Percentiles rank a stretch among this genome's conserved stretches.
Conservation (phyloP, 2,113 vertebrate species). For the Psephotus haematonotus region DNA sequence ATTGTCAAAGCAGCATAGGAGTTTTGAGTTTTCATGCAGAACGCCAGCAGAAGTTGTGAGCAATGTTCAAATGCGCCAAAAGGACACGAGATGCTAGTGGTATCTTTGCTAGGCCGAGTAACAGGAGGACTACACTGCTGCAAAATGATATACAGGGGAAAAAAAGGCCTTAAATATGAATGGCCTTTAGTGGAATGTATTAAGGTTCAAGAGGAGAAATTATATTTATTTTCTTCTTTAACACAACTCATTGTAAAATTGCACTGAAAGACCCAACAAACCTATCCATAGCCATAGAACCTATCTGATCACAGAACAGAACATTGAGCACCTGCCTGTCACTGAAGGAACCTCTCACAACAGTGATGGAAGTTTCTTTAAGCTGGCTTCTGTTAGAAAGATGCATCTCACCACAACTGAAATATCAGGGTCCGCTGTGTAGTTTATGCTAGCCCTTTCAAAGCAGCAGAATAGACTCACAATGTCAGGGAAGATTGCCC, state of each 20-base stretch:
- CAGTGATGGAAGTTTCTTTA: not conserved
- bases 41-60: not conserved
- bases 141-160: not conserved
- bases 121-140: not conserved
- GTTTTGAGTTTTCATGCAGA: not conserved
- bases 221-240: not conserved
- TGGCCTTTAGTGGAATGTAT: not conserved
- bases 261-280: not conserved
- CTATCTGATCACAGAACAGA: not conserved
- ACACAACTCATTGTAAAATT: not conserved
- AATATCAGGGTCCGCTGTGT: not conserved
- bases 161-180: not conserved
- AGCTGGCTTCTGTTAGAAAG: not conserved
- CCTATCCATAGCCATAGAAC: not conserved
- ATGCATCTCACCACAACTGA: not conserved
- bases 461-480: not conserved
- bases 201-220: not conserved
- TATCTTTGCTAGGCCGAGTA: not conserved
- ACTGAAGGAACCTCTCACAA: not conserved
- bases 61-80: not conserved
- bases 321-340: not conserved
- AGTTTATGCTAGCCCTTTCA: not conserved
- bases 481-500: not conserved
- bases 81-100: fast-evolving
- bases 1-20: not conserved